phyloP scores from a whole-genome alignment of 2,888 invertebrate genomes.

The Exephanes ischioxanthus region DNA sequence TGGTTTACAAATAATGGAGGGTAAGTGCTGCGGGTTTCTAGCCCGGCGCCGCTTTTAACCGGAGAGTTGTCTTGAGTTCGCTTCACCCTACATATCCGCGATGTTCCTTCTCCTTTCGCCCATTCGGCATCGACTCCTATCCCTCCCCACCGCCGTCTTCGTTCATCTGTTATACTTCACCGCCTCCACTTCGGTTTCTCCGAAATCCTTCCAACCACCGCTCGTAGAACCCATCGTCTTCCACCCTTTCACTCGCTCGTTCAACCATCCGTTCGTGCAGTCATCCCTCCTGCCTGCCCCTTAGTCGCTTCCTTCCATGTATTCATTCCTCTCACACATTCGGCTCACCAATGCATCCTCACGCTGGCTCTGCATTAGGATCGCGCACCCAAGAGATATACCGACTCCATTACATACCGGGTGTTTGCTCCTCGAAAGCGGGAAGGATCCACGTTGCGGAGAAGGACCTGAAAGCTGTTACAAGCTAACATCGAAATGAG shows the following conservation, averaged over 20 bases:
- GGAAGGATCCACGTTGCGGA: neutral
- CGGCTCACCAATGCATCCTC: slow-evolving; percentile 23
- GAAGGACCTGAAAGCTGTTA: slow-evolving; percentile 2
- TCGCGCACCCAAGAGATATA: slow-evolving; percentile 41
- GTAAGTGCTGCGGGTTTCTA: slow-evolving; percentile 66
- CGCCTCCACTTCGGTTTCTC: slow-evolving; percentile 6
- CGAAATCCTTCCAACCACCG: slow-evolving; percentile 32
- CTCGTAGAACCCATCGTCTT: slow-evolving; percentile 24
- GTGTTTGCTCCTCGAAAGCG: slow-evolving; percentile 51
- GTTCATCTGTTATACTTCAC: slow-evolving; percentile 27
- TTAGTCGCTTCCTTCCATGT: too few relatives aligned
- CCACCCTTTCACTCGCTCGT: neutral
- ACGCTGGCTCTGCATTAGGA: slow-evolving; percentile 12
- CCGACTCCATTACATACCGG: slow-evolving; percentile 54
- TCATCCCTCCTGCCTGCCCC: neutral
- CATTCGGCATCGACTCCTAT: slow-evolving; percentile 22
- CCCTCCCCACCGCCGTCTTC: neutral
- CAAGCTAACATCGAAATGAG: slow-evolving; percentile 11
- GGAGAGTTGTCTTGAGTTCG: slow-evolving; percentile 37
- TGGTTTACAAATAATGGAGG: slow-evolving; percentile 75
- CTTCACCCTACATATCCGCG: slow-evolving; percentile 36
- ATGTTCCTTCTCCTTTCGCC: slow-evolving; percentile 28
- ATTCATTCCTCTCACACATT: neutral
- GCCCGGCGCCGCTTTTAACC: slow-evolving; percentile 16
- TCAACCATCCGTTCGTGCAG: slow-evolving; percentile 19